Evolutionary conservation across 2,888 invertebrate species (phyloP).

Genomic region (Sphaerophoria rueppellii): DNA sequence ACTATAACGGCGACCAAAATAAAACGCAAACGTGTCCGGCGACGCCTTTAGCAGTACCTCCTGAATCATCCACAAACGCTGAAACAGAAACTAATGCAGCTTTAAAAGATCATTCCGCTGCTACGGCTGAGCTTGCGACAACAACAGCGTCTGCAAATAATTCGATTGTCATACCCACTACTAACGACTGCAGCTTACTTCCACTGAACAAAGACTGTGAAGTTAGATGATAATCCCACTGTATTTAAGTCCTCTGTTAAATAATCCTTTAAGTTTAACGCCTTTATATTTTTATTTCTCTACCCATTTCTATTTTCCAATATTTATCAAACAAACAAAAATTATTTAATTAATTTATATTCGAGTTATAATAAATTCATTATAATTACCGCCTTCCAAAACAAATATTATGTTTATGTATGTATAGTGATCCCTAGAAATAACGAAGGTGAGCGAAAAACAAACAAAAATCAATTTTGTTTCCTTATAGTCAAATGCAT

Average conservation of each 20-base stretch:
- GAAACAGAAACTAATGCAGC: slow-evolving; percentile 86
- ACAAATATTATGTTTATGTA: slow-evolving; percentile 39
- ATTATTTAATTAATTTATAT: slow-evolving; percentile 69
- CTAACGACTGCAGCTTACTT: slow-evolving; percentile 81
- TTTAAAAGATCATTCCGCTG: slow-evolving; percentile 74
- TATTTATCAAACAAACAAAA: slow-evolving; percentile 61
- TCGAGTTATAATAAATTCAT: slow-evolving; percentile 47
- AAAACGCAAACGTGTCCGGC: slow-evolving; percentile 18
- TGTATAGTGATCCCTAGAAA: slow-evolving; percentile 56
- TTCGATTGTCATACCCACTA: slow-evolving; percentile 67
- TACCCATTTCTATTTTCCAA: slow-evolving; percentile 40
- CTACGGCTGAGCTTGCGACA: slow-evolving; percentile 38
- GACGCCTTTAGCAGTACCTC: slow-evolving; percentile 63
- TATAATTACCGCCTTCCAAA: slow-evolving; percentile 64
- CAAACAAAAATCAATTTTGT: slow-evolving; percentile 42
- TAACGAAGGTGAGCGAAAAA: slow-evolving; percentile 58
- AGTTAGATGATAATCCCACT: slow-evolving; percentile 90
- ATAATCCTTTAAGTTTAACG: slow-evolving; percentile 63
- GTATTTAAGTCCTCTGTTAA: slow-evolving; percentile 66
- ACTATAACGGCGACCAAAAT: slow-evolving; percentile 66
- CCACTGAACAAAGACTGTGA: slow-evolving; percentile 91
- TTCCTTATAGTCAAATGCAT: slow-evolving; percentile 72
- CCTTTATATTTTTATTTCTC: slow-evolving; percentile 14
- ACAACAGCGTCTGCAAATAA: slow-evolving; percentile 66
- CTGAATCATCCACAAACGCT: slow-evolving; percentile 85